A percentile compares a stretch with the other conserved stretches of the same genome.
phyloP scores from a whole-genome alignment of 2,113 vertebrate species.

The Coptodon rendalli region DNA sequence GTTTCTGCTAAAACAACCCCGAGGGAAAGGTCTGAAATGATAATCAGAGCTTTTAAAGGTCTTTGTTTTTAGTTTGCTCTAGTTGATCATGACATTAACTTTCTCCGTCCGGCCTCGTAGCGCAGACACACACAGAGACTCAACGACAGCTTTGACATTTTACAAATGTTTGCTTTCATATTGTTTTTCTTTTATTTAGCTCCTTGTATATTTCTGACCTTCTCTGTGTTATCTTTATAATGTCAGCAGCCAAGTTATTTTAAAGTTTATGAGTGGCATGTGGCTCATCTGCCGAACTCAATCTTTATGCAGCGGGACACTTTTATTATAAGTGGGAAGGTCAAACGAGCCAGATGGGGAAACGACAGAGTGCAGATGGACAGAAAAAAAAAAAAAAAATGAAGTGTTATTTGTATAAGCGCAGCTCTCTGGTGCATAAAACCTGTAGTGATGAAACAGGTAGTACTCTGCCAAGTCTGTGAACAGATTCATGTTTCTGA shows the following conservation, averaged over 20 bases:
- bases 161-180: slow-evolving; percentile 34
- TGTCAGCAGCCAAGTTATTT: slow-evolving; percentile 51
- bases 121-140: not conserved
- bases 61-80: slow-evolving; percentile 1
- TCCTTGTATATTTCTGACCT: slow-evolving; percentile 34
- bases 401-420: not conserved
- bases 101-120: not conserved
- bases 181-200: slow-evolving; percentile 37
- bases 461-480: not conserved
- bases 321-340: slow-evolving; percentile 49
- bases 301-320: slow-evolving; percentile 12
- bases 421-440: not conserved
- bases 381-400: not conserved
- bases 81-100: not conserved
- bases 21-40: not conserved
- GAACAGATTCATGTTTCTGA: not conserved
- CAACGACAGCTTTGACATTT: slow-evolving; percentile 40
- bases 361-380: not conserved
- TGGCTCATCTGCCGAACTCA: slow-evolving; percentile 40
- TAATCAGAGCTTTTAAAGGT: slow-evolving; percentile 9
- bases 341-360: slow-evolving; percentile 41
- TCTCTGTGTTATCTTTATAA: slow-evolving; percentile 45
- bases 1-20: not conserved
- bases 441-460: not conserved
- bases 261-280: slow-evolving; percentile 51